Base-by-base conservation (phyloP, 2,797 vertebrate genomes). In the Onychomys leucogaster region DNA sequence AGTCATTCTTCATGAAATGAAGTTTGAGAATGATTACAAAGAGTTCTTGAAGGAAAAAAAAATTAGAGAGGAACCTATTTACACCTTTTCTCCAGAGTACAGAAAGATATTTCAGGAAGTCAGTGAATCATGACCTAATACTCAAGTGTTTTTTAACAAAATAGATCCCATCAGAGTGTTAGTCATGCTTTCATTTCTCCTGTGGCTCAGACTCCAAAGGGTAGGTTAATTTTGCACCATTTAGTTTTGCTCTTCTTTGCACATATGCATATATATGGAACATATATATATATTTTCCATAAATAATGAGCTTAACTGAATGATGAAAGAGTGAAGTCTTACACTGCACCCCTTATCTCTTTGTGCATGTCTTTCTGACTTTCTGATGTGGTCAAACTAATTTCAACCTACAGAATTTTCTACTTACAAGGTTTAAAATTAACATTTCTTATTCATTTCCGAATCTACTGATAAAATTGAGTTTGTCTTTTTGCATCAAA, bases 101-200 rank as follows among this genome's bases (percentile, higher is more conserved):
- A n/a, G 75, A 94, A 86, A 77, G 65, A 16, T 92, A 92, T 91
- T 97, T 94, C 92, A 93, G 91, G 82, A 96, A 95, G 67, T 8
- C 9, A 95, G 82, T 89, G 84, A 95, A 95, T 94, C 41, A 63
- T 81, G 57, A 89, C 88, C 96, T 95, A 95, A 96, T 92, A 86
- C 83, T 96, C 92, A 91, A 88, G 52, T 83, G 67, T 67, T 96
- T 97, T 96, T 94, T 67, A 94, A 94, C 46, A 73, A 93, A 96
- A 94, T 85, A 95, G 94, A 92, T 78, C 78, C 55, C 17, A 94
- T 77, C 19, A 95, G 46, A 13, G 12, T 81, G 32, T 92, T 32
- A 96, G 82, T 83, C 85, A 90, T 87, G 63, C 78, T 90, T 93
- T 86, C n/a, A 78, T 94, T 91, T 80, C 41, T 37, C 37, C 19